Conservation (phyloP, 2,888 invertebrate genomes). For the Chloromyia formosa region DNA sequence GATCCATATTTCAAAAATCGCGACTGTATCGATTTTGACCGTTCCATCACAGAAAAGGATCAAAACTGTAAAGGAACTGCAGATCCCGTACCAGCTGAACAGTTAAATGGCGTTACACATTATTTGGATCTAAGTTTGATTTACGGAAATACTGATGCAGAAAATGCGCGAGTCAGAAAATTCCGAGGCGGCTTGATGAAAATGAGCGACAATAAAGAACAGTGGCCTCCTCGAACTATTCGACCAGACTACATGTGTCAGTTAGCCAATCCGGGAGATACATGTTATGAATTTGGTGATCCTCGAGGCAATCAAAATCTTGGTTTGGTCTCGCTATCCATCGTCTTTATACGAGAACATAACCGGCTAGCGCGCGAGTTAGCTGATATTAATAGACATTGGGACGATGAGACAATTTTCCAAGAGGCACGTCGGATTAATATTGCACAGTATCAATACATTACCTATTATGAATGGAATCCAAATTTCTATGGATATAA, state of each 20-base stretch:
- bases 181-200: constrained; percentile 75
- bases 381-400: constrained; percentile 65
- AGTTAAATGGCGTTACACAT: constrained; percentile 65
- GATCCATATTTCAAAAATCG: constrained; percentile 67
- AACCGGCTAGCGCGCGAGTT: constrained; percentile 65
- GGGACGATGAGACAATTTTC: constrained; percentile 66
- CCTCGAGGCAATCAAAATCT: constrained; percentile 65
- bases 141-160: constrained; percentile 77
- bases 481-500: constrained; percentile 64
- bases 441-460: constrained; percentile 66
- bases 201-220: constrained; percentile 71
- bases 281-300: constrained; percentile 78
- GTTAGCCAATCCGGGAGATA: constrained; percentile 62
- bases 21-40: constrained; percentile 72
- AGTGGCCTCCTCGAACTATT: constrained; percentile 77
- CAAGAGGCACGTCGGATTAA: constrained; percentile 66
- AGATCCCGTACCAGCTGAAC: constrained; percentile 69
- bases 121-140: constrained; percentile 78
- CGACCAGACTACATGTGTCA: constrained; percentile 61
- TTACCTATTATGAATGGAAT: constrained; percentile 67
- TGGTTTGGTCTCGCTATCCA: constrained; percentile 64
- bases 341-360: constrained; percentile 65
- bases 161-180: constrained; percentile 73
- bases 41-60: constrained; percentile 72
- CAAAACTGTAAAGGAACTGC: constrained; percentile 67